Evolutionary conservation across 2,888 invertebrate genomes (phyloP), one percentile per base, ranked within the genome.

Genomic region (Oligia latruncula): DNA sequence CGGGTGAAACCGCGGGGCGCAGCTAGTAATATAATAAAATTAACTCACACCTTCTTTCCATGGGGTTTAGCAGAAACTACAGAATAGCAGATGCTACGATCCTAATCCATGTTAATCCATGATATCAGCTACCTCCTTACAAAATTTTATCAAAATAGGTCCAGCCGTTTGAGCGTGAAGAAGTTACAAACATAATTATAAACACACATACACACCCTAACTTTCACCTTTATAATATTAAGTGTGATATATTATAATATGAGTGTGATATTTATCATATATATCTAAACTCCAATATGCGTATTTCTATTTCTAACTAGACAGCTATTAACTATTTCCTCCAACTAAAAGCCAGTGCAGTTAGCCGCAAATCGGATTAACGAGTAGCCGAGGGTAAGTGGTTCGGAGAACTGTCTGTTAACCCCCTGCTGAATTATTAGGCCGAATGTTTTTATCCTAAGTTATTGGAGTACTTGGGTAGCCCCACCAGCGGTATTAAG

Each of bases 351-450:
- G 87, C 87, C 68, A 58, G 68, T 86, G 83, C 86, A 83, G 83
- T 76, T 79, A 79, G 62, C 74, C 80, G 71, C 80, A 88, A 87
- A 88, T 88, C 86, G 80, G 86, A 87, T 87, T 87, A 88, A 71
- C 74, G 23, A 86, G 83, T 84, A 77, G n/a, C 84, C 20, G 62
- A 49, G 60, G 52, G 74, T 60, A 80, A 71, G 74, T 82, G 82
- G 64, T 52, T 84, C 35, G 66, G 62, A 70, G 46, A 74, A 75
- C 65, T 68, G 66, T 75, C 60, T 52, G 70, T 68, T 62, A 9
- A 29, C 46, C 23, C 62, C 64, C 40, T 8, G 13, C 15, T 49
- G 40, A 62, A 58, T 77, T 64, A 77, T 78, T 62, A 15, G n/a
- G 20, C 49, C 40, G 0, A n/a, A 58, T 40, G 68, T 70, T 77